Evolutionary conservation across 2,888 invertebrate genomes (phyloP).

Genomic region (Nowickia ferox): DNA sequence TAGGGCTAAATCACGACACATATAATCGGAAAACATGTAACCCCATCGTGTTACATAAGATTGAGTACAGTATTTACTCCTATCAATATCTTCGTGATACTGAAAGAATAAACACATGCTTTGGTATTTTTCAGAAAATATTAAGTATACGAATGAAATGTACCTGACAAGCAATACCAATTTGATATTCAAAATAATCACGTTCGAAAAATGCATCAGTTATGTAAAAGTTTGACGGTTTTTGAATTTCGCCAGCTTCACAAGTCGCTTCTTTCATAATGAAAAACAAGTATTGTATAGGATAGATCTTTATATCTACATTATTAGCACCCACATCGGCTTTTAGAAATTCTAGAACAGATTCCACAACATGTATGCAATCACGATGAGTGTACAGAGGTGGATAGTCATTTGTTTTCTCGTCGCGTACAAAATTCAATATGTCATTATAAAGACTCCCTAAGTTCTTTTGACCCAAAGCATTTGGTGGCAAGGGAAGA

Average conservation of each 20-base stretch:
- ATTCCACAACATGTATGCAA: constrained; percentile 78
- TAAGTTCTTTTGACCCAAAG: constrained; percentile 78
- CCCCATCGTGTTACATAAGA: constrained; percentile 83
- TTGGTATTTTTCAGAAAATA: not conserved
- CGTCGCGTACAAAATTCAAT: constrained; percentile 80
- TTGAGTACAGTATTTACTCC: constrained; percentile 82
- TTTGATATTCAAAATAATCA: constrained; percentile 79
- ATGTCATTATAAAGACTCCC: constrained; percentile 82
- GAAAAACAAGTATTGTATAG: constrained; percentile 79
- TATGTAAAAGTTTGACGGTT: constrained; percentile 74
- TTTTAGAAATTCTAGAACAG: constrained; percentile 78
- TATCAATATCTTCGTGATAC: constrained; percentile 82
- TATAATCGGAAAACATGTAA: constrained; percentile 83
- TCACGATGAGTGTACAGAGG: constrained; percentile 83
- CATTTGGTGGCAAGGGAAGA: constrained; percentile 82
- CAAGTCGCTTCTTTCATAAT: constrained; percentile 78
- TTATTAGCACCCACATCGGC: constrained; percentile 75
- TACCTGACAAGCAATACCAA: constrained; percentile 81
- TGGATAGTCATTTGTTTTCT: constrained; percentile 76
- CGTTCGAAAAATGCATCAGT: constrained; percentile 78
- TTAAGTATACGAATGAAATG: constrained; percentile 65
- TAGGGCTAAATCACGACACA: constrained; percentile 83
- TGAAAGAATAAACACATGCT: constrained; percentile 72
- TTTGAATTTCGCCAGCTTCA: constrained; percentile 75
- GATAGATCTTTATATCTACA: constrained; percentile 75